Evolutionary conservation across 1,140 invertebrate species (phyloP).

Genomic region (Formica selysi): DNA sequence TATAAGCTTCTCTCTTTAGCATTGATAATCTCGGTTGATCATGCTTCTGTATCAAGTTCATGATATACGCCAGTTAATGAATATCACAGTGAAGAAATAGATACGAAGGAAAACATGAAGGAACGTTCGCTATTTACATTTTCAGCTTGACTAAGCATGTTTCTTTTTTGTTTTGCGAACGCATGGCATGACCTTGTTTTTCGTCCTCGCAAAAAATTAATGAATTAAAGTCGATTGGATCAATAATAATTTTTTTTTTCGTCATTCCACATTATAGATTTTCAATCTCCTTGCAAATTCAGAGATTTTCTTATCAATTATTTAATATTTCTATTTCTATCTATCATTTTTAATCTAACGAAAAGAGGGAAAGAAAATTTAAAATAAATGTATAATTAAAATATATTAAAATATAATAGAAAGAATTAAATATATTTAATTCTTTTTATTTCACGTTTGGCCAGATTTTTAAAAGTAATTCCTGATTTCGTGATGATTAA

Average conservation of each 20-base stretch:
- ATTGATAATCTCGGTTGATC: slow-evolving; percentile 22
- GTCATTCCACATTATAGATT: not conserved
- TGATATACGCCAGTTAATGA: not conserved
- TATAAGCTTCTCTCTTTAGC: slow-evolving; percentile 7
- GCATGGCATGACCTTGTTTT: not conserved
- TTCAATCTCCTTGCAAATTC: not conserved
- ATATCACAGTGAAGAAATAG: not conserved
- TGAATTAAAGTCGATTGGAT: not conserved
- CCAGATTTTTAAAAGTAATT: not conserved
- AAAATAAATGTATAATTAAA: not conserved
- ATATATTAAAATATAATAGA: not conserved
- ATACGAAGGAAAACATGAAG: too few species aligned
- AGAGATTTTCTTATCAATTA: not conserved
- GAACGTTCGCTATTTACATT: not conserved
- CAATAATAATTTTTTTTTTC: not conserved
- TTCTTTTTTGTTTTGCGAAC: not conserved
- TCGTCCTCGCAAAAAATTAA: not conserved
- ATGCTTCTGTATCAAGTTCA: not conserved
- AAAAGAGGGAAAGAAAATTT: too few species aligned
- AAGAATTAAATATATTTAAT: too few species aligned
- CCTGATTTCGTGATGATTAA: not conserved
- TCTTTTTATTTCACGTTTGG: not conserved
- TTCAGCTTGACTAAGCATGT: not conserved
- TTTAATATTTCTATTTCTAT: not conserved
- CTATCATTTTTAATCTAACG: not conserved